Evolutionary conservation across 1,140 invertebrate species (phyloP).

Genomic region (Caenorhabditis tropicalis): DNA sequence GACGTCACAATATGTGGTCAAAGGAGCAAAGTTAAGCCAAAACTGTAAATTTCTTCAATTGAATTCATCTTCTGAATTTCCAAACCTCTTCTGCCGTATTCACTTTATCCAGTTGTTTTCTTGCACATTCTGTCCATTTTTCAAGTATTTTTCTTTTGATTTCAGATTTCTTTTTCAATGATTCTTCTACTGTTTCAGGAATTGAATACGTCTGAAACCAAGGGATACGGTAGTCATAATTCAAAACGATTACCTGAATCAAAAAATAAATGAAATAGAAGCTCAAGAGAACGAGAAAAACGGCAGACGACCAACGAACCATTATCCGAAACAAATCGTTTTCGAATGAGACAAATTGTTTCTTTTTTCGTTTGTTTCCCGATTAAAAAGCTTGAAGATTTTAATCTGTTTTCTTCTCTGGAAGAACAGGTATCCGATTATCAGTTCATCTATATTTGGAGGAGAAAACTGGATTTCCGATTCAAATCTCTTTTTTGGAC

Average conservation of each 20-base stretch:
- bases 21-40: background rate
- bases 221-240: background rate
- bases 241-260: background rate
- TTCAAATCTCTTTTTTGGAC: too few relatives aligned
- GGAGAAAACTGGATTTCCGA: background rate
- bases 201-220: background rate
- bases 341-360: background rate
- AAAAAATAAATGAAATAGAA: background rate
- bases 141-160: background rate
- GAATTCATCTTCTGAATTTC: too few relatives aligned
- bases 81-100: background rate
- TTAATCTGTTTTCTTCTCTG: background rate
- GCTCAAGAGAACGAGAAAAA: background rate
- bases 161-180: background rate
- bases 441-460: background rate
- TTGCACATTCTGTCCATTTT: background rate
- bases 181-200: background rate
- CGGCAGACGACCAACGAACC: background rate
- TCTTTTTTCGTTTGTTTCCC: conserved; percentile 73
- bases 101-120: background rate
- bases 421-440: background rate
- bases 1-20: background rate
- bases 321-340: background rate
- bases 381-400: background rate
- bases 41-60: background rate